Evolutionary conservation across 1,140 invertebrate genomes (phyloP).

Genomic region (Temnothorax nylanderi): DNA sequence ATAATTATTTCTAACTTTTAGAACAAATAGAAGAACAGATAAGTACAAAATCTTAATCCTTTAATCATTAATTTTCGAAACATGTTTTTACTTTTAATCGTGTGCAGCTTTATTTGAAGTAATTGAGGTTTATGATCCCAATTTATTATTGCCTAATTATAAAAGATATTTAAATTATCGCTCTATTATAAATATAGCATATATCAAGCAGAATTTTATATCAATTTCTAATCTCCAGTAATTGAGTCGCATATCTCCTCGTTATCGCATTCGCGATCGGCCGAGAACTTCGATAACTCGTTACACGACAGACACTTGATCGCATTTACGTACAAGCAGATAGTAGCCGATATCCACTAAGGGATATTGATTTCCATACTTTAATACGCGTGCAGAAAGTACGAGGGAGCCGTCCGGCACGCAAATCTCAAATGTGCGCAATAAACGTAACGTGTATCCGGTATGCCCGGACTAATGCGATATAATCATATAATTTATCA

Average conservation of each 20-base stretch:
- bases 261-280: slow-evolving; percentile 46
- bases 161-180: neutral
- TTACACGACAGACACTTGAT: slow-evolving; percentile 57
- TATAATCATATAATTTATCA: slow-evolving; percentile 58
- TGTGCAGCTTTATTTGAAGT: neutral
- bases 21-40: neutral
- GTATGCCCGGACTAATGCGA: slow-evolving; percentile 23
- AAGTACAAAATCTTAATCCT: neutral
- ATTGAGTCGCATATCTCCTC: slow-evolving; percentile 15
- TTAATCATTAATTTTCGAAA: neutral
- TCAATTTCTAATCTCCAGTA: slow-evolving; percentile 2
- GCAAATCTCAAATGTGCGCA: slow-evolving; percentile 47
- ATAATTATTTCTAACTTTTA: neutral
- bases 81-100: neutral
- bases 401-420: neutral
- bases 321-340: slow-evolving; percentile 57
- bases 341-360: slow-evolving; percentile 37
- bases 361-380: slow-evolving; percentile 63
- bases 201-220: neutral
- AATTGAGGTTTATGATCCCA: neutral
- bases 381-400: slow-evolving; percentile 28
- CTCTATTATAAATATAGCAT: neutral
- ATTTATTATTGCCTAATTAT: neutral
- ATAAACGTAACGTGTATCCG: slow-evolving; percentile 43
- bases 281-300: slow-evolving; percentile 56